Conservation (phyloP, 2,888 invertebrate genomes). For the Stenolophus ochropezus region DNA sequence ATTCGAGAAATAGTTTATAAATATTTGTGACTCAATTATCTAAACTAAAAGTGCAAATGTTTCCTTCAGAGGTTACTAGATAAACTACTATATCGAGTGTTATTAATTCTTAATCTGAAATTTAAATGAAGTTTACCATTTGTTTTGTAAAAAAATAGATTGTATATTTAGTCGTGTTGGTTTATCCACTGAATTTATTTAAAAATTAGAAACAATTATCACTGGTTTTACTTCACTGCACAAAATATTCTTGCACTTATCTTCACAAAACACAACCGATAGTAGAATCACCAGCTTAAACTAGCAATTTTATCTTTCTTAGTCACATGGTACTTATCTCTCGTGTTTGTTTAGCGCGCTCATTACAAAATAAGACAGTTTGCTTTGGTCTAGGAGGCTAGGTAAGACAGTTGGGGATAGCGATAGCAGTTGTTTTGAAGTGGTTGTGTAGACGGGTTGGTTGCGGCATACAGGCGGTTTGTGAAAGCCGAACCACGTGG, state of each 20-base stretch:
- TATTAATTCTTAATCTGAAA: no score
- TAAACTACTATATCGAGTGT: no score
- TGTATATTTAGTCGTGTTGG: no score
- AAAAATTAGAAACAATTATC: background rate
- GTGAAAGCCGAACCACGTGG: conserved; percentile 1
- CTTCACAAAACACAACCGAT: conserved; percentile 2
- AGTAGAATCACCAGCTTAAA: conserved; percentile 8
- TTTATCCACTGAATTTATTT: no score
- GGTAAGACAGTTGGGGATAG: background rate
- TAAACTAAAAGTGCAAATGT: no score
- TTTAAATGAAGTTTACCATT: no score
- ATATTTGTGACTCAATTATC: no score
- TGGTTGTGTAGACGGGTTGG: conserved; percentile 11
- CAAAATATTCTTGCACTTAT: background rate
- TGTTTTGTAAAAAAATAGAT: no score
- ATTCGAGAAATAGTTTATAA: no score
- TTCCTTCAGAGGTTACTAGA: no score
- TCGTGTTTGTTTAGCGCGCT: conserved; percentile 4
- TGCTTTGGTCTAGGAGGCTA: background rate
- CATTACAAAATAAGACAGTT: conserved; percentile 16
- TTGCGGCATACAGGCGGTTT: conserved; percentile 46
- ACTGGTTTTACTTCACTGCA: background rate
- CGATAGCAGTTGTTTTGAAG: background rate
- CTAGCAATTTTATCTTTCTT: conserved; percentile 30
- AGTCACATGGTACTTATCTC: conserved; percentile 25